Percentiles rank a stretch among this genome's conserved stretches.
Evolutionary conservation across 2,113 vertebrate species (phyloP).

Genomic region (Onychorhynchus coronatus): DNA sequence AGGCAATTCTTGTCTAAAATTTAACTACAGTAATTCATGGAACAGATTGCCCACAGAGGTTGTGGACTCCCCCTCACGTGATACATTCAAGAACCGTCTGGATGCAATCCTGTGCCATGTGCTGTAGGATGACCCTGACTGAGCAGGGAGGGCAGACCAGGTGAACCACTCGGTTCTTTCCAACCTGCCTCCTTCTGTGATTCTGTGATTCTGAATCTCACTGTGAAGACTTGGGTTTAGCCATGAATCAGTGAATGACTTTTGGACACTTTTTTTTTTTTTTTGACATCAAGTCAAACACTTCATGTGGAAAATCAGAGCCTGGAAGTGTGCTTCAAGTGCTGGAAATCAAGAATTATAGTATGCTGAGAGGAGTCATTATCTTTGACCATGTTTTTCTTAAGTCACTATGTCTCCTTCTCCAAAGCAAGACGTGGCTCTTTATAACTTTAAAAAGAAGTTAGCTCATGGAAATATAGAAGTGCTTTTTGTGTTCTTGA

Average conservation of each 20-base stretch:
- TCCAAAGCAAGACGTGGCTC: background rate
- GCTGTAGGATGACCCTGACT: background rate
- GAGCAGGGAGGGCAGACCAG: background rate
- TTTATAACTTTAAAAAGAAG: background rate
- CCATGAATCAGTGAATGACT: background rate
- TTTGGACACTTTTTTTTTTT: background rate
- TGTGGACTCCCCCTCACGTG: background rate
- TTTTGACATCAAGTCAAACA: background rate
- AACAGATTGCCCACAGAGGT: background rate
- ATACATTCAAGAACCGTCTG: background rate
- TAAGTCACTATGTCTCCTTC: background rate
- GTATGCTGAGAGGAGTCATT: background rate
- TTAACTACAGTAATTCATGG: background rate
- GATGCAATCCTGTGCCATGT: background rate
- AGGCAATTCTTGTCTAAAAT: background rate
- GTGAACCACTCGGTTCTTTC: background rate
- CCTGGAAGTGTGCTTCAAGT: background rate
- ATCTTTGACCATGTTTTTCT: background rate
- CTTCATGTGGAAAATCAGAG: background rate
- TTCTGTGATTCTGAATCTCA: background rate
- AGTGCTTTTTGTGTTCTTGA: background rate
- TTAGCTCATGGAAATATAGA: background rate
- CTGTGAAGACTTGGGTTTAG: background rate
- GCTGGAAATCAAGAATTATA: background rate
- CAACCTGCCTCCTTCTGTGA: background rate